Base-by-base conservation (phyloP, 2,888 invertebrate species). In the Chrysolina haemoptera region DNA sequence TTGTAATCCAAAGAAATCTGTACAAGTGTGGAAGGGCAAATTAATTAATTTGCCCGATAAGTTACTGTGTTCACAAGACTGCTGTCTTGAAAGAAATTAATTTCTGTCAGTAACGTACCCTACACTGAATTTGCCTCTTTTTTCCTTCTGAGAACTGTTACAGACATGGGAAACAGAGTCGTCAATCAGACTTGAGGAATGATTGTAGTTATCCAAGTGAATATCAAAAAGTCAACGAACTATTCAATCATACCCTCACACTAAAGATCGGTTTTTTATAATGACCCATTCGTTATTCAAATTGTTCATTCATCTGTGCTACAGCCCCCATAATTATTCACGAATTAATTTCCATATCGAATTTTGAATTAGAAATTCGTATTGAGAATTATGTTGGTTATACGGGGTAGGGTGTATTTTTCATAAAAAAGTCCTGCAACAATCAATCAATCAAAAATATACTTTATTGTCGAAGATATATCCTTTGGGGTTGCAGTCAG, bases 261-360 rank as follows among this genome's bases (percentile, higher is more conserved):
- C 20, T 53, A 12, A 5, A 53, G 12, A 53, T 53, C 20, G 22
- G 0, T 53, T 53, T 53, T 53, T 53, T 35, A 53, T 53, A 53
- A 53, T 53, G 20, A 53, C 53, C 18, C 53, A 18, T 53, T 53
- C 50, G 50, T 53, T 53, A 53, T 53, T 53, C 18, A 11, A 53
- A 53, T 53, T 11, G 18, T 11, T 18, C 11, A 18, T 20, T 53
- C 53, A 20, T 53, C 53, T 20, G 1, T 18, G 5, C 10, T 20
- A 11, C 53, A 53, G 53, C 53, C 53, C 53, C 20, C 53, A 53
- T 53, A 20, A 53, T 53, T 53, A 53, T 53, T 53, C 53, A 53
- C 53, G 53, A 53, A 53, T 53, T 53, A 53, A 53, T 53, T 53
- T 53, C 53, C 53, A 53, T 53, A 53, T 20, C 53, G 53, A 53